These are phyloP conservation scores for Agapostemon virescens DNA, from an alignment of 2,888 invertebrate species.

Conservation along the genomic window DNA sequence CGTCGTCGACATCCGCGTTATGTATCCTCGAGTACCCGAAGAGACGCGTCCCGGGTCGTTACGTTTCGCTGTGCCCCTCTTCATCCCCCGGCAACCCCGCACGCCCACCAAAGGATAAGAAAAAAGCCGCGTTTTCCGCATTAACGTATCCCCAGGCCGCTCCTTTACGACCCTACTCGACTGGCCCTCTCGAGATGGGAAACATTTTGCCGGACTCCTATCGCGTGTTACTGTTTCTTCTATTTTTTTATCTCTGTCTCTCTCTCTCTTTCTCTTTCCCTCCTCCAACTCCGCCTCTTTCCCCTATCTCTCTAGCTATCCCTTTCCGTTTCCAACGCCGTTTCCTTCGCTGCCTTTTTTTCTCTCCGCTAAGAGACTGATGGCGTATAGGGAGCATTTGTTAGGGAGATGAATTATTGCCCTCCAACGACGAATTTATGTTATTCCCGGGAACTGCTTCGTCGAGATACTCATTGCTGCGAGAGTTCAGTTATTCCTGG, in stretches of 20 bases:
- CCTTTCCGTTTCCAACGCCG: neutral
- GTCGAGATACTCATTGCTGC: neutral
- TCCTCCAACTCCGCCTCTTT: too few relatives aligned
- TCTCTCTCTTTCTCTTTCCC: neutral
- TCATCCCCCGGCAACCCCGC: slow-evolving; percentile 1
- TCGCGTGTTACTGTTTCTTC: slow-evolving; percentile 28
- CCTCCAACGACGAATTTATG: slow-evolving; percentile 16
- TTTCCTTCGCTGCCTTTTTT: neutral
- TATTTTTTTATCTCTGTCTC: neutral
- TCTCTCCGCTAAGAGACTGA: slow-evolving; percentile 5
- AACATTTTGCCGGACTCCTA: slow-evolving; percentile 26
- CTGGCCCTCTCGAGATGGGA: slow-evolving; percentile 6
- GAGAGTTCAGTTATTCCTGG: neutral
- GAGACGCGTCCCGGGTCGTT: slow-evolving; percentile 48
- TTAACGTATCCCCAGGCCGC: slow-evolving; percentile 34
- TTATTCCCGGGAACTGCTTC: slow-evolving; percentile 3
- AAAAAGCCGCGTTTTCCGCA: slow-evolving; percentile 45
- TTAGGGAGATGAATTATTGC: slow-evolving; percentile 27
- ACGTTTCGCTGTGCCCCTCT: slow-evolving; percentile 18
- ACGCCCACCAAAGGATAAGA: slow-evolving; percentile 32
- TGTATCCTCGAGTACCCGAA: slow-evolving; percentile 40
- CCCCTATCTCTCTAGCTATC: neutral
- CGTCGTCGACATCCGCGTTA: slow-evolving; percentile 28
- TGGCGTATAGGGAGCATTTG: slow-evolving; percentile 31
- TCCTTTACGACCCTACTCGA: slow-evolving; percentile 27